phyloP scores from a whole-genome alignment of 2,888 invertebrate species.

The Laspeyria flexula region DNA sequence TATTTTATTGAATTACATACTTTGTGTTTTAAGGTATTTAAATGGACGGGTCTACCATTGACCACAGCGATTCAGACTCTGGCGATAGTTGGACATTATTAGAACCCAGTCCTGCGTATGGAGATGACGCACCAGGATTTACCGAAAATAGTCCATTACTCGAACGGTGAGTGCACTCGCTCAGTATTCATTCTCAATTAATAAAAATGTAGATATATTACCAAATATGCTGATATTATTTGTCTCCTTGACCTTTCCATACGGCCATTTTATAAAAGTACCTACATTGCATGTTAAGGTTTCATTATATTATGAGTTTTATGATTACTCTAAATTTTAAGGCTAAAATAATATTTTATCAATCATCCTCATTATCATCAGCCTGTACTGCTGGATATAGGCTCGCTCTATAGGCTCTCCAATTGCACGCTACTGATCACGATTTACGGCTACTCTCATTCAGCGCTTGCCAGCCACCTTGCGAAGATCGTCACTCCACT shows the following conservation, averaged over 20 bases:
- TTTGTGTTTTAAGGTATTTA: constrained; percentile 38
- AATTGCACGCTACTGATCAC: too few species aligned
- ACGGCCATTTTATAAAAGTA: not conserved
- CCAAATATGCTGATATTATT: not conserved
- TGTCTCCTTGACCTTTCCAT: constrained; percentile 34
- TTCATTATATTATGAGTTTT: too few species aligned
- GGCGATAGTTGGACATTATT: constrained; percentile 83
- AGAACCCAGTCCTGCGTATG: constrained; percentile 60
- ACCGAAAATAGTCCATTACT: constrained; percentile 44
- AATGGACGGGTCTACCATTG: constrained; percentile 73
- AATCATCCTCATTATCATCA: too few species aligned
- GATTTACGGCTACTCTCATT: too few species aligned
- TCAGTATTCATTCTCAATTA: too few species aligned
- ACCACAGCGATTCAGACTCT: constrained; percentile 83
- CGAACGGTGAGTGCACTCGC: constrained; percentile 52
- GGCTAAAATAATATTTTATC: not conserved
- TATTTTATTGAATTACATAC: constrained; percentile 13
- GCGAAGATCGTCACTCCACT: too few species aligned
- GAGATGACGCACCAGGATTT: constrained; percentile 60
- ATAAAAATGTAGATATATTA: too few species aligned
- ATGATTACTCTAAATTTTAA: not conserved
- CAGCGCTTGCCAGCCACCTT: too few species aligned
- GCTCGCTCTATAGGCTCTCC: too few species aligned
- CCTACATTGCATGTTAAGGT: not conserved
- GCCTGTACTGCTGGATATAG: too few species aligned